Evolutionary conservation across 2,113 vertebrate genomes (phyloP), one percentile per base, ranked within the genome.

Genomic region (Tyrannus savana): DNA sequence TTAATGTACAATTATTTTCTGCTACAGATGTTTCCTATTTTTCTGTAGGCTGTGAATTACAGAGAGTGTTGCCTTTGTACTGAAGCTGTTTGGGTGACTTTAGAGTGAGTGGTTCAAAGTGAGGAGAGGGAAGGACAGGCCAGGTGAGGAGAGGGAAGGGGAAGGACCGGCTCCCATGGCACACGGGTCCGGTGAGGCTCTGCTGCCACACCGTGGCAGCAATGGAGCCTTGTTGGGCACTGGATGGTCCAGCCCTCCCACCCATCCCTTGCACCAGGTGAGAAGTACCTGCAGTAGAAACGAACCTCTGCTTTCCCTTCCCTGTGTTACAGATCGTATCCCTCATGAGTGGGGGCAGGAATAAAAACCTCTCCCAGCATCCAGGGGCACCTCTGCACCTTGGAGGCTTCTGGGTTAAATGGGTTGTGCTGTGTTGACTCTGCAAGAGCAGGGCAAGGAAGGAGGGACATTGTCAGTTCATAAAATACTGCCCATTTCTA

Each of bases 201-300:
- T 97, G 92, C 95, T 97, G 96, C 95, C 95, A 90, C 95, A 8
- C 85, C 94, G 94, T 96, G 94, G 93, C 87, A 55, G 68, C 66
- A 62, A 50, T 17, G 13, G 79, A 71, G 16, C 59, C 52, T 67
- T 49, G 60, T 94, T 74, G 56, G 76, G 21, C 2, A 0, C 15
- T 35, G 60, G 27, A 19, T 80, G 68, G 85, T 74, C 92, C 72
- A 80, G 10, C 24, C 33, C 22, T 90, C 42, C n/a, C 37, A 4
- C 31, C 6, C 2, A 39, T 31, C 47, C 58, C 47, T 75, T 52
- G 58, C 39, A 44, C 60, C 56, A 84, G 52, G 56, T 49, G 72
- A 69, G 63, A 80, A 46, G 7, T 71, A 55, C 35, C 52, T 55
- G 33, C 10, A 39, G 46, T n/a, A 89, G 63, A 67, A 69, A 39